Evolutionary conservation across 2,888 invertebrate species (phyloP).

Genomic region (Xestia rhomboidea): DNA sequence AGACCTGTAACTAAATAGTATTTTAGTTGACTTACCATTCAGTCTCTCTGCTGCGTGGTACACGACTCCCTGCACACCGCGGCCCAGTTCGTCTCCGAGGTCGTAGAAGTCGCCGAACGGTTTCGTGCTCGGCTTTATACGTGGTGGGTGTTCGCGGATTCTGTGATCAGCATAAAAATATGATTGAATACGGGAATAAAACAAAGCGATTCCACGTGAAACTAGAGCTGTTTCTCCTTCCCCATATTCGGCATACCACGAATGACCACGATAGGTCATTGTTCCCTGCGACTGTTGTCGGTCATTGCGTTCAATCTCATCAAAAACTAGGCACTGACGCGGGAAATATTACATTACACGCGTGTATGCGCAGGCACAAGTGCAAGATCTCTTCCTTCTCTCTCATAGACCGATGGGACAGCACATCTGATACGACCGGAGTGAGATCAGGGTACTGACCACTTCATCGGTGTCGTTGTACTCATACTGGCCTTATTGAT

Average conservation of each 20-base stretch:
- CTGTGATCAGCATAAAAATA: constrained; percentile 64
- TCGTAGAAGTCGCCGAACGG: constrained; percentile 95
- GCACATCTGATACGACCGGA: not conserved
- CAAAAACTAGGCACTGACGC: not conserved
- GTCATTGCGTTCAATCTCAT: not conserved
- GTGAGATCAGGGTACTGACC: not conserved
- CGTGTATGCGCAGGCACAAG: not conserved
- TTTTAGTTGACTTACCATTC: constrained; percentile 86
- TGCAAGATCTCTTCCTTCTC: not conserved
- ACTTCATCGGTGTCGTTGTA: not conserved
- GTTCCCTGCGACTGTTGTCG: not conserved
- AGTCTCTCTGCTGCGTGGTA: constrained; percentile 96
- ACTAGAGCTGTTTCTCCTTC: not conserved
- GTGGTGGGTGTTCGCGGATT: constrained; percentile 89
- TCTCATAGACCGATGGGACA: not conserved
- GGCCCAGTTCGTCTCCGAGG: constrained; percentile 97
- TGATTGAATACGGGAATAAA: not conserved
- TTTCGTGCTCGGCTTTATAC: constrained; percentile 93
- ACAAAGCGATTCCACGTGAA: not conserved
- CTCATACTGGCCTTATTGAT: not conserved
- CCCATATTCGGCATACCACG: not conserved
- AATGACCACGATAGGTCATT: not conserved
- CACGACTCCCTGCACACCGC: constrained; percentile 97
- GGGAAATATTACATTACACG: not conserved
- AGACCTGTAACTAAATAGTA: not conserved